A percentile compares a stretch with the other conserved stretches of the same genome.
Evolutionary conservation across 1,140 invertebrate genomes (phyloP).

Genomic region (Drosophila willistoni): DNA sequence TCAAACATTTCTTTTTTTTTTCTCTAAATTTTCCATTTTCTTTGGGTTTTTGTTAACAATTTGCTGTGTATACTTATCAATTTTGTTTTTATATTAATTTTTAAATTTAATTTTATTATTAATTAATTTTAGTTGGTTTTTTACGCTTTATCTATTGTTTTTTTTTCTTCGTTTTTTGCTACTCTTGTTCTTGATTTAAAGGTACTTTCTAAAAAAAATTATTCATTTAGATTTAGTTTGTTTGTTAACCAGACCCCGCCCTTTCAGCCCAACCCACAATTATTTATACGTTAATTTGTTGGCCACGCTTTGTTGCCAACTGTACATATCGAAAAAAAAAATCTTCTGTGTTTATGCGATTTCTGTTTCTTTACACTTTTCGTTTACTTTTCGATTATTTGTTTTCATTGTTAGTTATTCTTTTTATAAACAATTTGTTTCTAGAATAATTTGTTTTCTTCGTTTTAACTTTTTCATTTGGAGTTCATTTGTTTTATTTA

Average conservation of each 20-base stretch:
- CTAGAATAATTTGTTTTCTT: constrained; percentile 34
- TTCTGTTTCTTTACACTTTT: constrained; percentile 17
- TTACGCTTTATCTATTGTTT: constrained; percentile 11
- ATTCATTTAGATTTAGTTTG: constrained; percentile 34
- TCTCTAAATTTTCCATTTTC: constrained; percentile 44
- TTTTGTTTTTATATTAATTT: constrained; percentile 50
- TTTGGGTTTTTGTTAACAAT: constrained; percentile 59
- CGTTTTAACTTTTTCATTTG: constrained; percentile 24
- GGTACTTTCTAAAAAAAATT: constrained; percentile 75
- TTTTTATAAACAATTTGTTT: constrained; percentile 10
- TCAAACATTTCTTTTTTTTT: constrained; percentile 35
- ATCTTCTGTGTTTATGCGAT: constrained; percentile 19
- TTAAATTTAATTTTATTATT: constrained; percentile 67
- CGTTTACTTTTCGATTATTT: neutral
- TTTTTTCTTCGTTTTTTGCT: constrained; percentile 35
- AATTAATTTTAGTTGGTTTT: constrained; percentile 69
- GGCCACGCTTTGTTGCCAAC: constrained; percentile 34
- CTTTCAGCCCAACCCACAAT: neutral
- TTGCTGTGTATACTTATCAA: constrained; percentile 59
- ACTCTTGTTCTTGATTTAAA: constrained; percentile 51
- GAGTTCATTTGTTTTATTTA: constrained; percentile 26
- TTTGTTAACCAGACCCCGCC: constrained; percentile 12
- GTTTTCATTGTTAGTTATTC: neutral
- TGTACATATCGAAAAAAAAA: constrained; percentile 13
- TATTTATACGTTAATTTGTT: constrained; percentile 17